Evolutionary conservation across 2,113 vertebrate species (phyloP).

Genomic region (Tylochromis polylepis): DNA sequence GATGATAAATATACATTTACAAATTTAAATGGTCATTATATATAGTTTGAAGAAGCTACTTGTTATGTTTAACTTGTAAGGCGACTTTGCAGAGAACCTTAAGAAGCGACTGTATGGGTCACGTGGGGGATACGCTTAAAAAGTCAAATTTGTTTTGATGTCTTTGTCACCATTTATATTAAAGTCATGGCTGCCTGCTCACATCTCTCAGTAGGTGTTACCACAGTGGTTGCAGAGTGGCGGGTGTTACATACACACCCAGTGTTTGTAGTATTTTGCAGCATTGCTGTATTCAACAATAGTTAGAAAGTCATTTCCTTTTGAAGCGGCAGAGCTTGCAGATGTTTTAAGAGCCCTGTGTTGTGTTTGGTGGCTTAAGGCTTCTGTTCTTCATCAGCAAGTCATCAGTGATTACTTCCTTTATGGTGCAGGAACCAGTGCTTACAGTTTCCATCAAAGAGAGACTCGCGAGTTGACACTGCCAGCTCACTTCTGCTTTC

Average conservation of each 20-base stretch:
- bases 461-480: neutral
- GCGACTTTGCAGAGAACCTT: neutral
- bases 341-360: neutral
- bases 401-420: neutral
- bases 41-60: neutral
- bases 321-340: neutral
- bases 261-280: neutral
- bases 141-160: neutral
- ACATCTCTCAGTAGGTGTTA: neutral
- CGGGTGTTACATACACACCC: neutral
- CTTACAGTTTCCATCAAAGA: neutral
- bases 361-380: neutral
- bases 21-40: neutral
- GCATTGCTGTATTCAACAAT: neutral
- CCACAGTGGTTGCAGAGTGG: neutral
- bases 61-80: neutral
- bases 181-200: neutral
- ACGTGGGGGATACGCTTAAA: neutral
- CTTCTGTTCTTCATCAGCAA: neutral
- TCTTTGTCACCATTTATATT: neutral
- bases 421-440: neutral
- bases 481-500: conserved; percentile 3
- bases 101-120: neutral
- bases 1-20: neutral
- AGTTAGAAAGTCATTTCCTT: neutral